Evolutionary conservation across 2,797 vertebrate genomes (phyloP).

Genomic region (Helarctos malayanus): DNA sequence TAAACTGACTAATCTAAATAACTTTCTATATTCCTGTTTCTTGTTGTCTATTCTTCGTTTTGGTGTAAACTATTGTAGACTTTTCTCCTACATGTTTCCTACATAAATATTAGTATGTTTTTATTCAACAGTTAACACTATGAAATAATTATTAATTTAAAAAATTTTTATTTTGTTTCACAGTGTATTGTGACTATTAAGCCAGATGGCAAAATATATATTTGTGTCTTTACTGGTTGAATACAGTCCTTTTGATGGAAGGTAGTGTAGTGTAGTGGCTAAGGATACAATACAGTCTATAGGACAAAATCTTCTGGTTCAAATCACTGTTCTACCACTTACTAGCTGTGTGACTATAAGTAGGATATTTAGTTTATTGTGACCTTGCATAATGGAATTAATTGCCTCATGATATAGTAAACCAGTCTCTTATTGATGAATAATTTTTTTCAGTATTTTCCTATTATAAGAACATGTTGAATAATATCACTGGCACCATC

Average conservation of each 20-base stretch:
- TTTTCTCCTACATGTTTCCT: not conserved
- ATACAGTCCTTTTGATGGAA: not conserved
- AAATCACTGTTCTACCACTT: not conserved
- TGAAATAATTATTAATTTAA: not conserved
- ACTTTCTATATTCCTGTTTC: not conserved
- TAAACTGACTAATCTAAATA: slow-evolving; percentile 25
- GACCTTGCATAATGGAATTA: not conserved
- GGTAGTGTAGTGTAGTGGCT: not conserved
- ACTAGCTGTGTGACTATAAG: not conserved
- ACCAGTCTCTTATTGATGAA: not conserved
- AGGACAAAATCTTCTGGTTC: not conserved
- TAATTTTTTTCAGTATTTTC: not conserved
- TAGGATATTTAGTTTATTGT: not conserved
- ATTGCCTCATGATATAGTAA: not conserved
- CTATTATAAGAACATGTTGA: not conserved
- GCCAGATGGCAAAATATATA: not conserved
- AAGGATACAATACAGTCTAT: not conserved
- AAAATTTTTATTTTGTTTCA: slow-evolving; percentile 11
- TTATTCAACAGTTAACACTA: slow-evolving; percentile 5
- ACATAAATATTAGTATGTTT: not conserved
- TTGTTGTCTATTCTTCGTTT: not conserved
- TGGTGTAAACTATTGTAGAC: not conserved
- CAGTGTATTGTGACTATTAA: not conserved
- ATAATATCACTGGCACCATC: not conserved
- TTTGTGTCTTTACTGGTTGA: not conserved